Evolutionary conservation across 2,797 vertebrate species (phyloP), one percentile per base, ranked within the genome.

Genomic region (Darevskia nairensis): DNA sequence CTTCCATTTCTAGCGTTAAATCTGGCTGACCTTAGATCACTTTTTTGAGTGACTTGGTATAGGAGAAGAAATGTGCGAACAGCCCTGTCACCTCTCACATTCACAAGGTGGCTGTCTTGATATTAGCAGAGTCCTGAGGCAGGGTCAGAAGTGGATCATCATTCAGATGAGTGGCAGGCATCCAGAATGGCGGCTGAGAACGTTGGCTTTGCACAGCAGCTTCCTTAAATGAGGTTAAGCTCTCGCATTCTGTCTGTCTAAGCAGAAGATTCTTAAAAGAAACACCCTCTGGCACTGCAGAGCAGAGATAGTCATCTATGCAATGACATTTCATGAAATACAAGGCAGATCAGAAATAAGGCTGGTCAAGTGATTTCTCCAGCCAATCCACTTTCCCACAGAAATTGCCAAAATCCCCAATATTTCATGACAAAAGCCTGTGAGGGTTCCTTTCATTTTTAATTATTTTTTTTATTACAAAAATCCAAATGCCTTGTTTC

Each of bases 231-330:
- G 90, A 92, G 90, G 84, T 89, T 82, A 44, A 78, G 64, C 35
- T 94, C 84, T 90, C 86, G 93, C 89, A 89, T 94, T 94, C 94
- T 94, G 79, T 88, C 89, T 89, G 90, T 86, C 91, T 93, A 79
- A 82, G 85, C 7, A 0, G 87, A 87, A 89, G 86, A 82, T 0
- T 0, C 88, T 82, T 82, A 79, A 89, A 89, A 55, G 85, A 79
- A 86, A 77, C 2, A 68, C 69, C 77, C 88, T 0, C 19, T 88
- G 78, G 19, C 29, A 91, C 9, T 84, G 35, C 55, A 88, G 82
- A 80, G 83, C 46, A 88, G 59, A 86, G 90, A 0, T 55, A 82
- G 1, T 0, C 55, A 81, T 32, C 71, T 82, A 71, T 9, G 84
- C 90, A 41, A 25, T 79, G 87, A 55, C 32, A 80, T 13, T 7